Percentiles rank a stretch among this genome's conserved stretches.
These are phyloP conservation scores for Syngnathus rostellatus DNA, from an alignment of 2,797 vertebrate species.

Conservation along the genomic window DNA sequence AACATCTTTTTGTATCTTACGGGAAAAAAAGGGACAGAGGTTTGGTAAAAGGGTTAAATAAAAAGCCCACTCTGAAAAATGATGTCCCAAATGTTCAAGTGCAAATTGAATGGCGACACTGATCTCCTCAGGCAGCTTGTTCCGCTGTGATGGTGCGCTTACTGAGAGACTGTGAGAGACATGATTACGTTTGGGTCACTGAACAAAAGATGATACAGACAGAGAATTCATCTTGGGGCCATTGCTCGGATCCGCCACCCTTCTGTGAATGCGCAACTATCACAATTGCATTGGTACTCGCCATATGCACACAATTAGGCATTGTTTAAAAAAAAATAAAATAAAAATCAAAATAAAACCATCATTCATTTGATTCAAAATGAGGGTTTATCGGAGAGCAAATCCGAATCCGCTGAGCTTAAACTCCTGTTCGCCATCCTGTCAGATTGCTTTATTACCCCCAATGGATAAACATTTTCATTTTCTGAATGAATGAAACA, in stretches of 20 bases:
- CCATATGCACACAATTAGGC: constrained; percentile 3
- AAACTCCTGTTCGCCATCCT: no score
- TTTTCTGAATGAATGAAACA: no score
- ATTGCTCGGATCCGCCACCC: constrained; percentile 11
- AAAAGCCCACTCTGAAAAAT: constrained; percentile 2
- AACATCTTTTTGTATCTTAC: background rate
- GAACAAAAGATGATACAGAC: constrained; percentile 36
- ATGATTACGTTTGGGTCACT: constrained; percentile 46
- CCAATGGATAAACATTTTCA: no score
- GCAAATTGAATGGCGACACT: constrained; percentile 8
- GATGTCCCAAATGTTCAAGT: background rate
- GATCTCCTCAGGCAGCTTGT: constrained; percentile 41
- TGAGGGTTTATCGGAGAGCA: no score
- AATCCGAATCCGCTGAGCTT: no score
- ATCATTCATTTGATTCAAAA: constrained; percentile 27
- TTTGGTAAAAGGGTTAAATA: constrained; percentile 4
- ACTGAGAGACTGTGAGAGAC: constrained; percentile 29
- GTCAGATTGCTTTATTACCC: no score
- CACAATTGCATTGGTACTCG: constrained; percentile 11
- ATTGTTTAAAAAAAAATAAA: background rate
- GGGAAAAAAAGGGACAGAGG: background rate
- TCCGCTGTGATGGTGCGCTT: constrained; percentile 21
- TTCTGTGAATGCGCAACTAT: constrained; percentile 3
- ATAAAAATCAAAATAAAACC: constrained; percentile 10
- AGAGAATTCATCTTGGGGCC: constrained; percentile 24